Conservation (phyloP, 2,888 invertebrate species). For the Limenitis camilla region DNA sequence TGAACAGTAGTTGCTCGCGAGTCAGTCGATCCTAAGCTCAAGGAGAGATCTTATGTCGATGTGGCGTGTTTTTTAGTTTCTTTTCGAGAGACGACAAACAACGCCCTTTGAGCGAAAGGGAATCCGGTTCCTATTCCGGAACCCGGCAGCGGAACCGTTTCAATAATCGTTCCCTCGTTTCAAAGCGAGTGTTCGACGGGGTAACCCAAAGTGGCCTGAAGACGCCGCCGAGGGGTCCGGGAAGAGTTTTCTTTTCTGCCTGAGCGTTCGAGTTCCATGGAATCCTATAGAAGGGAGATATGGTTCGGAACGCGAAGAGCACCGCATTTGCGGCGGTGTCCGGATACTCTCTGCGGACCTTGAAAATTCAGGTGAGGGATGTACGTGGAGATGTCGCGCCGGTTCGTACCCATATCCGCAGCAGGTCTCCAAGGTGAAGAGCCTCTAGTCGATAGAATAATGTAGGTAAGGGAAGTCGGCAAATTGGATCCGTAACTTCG, state of each 20-base stretch:
- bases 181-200: conserved; percentile 35
- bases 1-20: conserved; percentile 72
- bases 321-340: conserved; percentile 40
- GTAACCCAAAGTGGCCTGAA: conserved; percentile 58
- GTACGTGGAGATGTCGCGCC: conserved; percentile 45
- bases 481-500: conserved; percentile 79
- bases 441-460: conserved; percentile 79
- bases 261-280: conserved; percentile 65
- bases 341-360: conserved; percentile 46
- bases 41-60: conserved; percentile 31
- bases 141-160: conserved; percentile 73
- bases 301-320: too few species aligned
- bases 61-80: conserved; percentile 34
- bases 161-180: conserved; percentile 54
- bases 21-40: conserved; percentile 60
- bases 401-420: conserved; percentile 82
- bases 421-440: conserved; percentile 84
- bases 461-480: conserved; percentile 81
- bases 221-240: conserved; percentile 71
- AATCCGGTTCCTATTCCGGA: conserved; percentile 76
- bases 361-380: conserved; percentile 38
- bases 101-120: conserved; percentile 69
- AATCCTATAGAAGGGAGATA: conserved; percentile 69
- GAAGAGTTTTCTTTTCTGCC: conserved; percentile 62
- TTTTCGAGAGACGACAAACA: conserved; percentile 27